Base-by-base conservation (phyloP, 1,140 invertebrate species). In the Drosophila sechellia region DNA sequence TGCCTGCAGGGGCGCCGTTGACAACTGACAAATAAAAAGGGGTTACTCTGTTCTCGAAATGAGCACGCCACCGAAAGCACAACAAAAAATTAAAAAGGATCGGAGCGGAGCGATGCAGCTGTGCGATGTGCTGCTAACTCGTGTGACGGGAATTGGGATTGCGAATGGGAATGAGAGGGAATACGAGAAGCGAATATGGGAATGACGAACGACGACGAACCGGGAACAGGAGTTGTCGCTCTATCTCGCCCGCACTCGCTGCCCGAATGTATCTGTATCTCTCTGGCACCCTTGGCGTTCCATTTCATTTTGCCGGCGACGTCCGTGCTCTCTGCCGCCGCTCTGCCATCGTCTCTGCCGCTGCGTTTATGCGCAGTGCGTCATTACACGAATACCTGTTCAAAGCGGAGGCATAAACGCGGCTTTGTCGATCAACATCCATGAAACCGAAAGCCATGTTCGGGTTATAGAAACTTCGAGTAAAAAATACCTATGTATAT, bases 1-100 rank as follows among this genome's bases (percentile, higher is more conserved):
- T 57, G 58, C 45, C 42, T 17, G 3, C 80, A 83, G 80, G 61
- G 80, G 80, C 80, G 80, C 78, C 64, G 75, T 10, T 50, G 31
- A 31, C 31, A 31, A 25, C 20, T 25, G 63, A 58, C 34, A 55
- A 6, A 52, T 43, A 25, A 54, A 56, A 25, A 43, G 49, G 65
- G 55, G 43, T 68, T 39, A 55, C 15, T n/a, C n/a, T 43, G 42
- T 37, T 61, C n/a, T 54, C 42, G 17, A 45, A 45, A 45, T 20
- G 39, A 72, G 20, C 40, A 73, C 57, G 53, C 54, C 22, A 53
- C 49, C 48, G 13, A 39, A 39, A 13, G 13, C 42, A 45, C 6
- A 42, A 42, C 40, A 45, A 45, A 15, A 45, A 20, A 4, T 13
- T 11, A 45, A 49, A 81, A 78, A 65, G 68, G 27, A 52, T 52